Percentiles rank a stretch among this genome's conserved stretches.
Evolutionary conservation across 2,888 invertebrate species (phyloP).

Genomic region (Drosophila fungiperda): DNA sequence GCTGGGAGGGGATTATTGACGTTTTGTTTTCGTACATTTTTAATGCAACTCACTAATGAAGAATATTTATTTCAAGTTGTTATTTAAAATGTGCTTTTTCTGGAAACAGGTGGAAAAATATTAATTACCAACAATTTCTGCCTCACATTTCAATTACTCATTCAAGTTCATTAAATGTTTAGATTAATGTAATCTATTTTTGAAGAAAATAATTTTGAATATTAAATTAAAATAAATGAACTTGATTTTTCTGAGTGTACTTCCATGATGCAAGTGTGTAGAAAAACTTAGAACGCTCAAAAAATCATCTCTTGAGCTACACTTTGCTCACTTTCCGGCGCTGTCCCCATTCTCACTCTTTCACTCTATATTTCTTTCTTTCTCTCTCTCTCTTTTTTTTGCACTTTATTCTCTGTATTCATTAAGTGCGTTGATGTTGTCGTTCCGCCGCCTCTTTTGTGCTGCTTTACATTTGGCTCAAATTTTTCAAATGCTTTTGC

Average conservation of each 20-base stretch:
- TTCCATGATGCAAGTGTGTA: background rate
- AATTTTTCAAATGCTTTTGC: conserved; percentile 59
- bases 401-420: background rate
- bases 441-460: conserved; percentile 1
- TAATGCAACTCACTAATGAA: background rate
- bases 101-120: no score
- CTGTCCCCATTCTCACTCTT: background rate
- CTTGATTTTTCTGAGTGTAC: background rate
- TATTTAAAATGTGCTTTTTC: no score
- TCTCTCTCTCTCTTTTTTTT: background rate
- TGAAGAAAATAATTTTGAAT: no score
- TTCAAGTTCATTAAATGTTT: background rate
- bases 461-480: conserved; percentile 38
- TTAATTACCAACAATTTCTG: no score
- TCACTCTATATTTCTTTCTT: no score
- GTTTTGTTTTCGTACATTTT: background rate
- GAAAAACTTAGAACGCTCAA: conserved; percentile 33
- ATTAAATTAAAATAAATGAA: no score
- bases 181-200: no score
- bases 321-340: conserved; percentile 11
- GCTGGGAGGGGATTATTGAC: background rate
- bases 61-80: background rate
- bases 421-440: conserved; percentile 10
- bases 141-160: background rate
- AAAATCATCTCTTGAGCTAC: conserved; percentile 20